Base-by-base conservation (phyloP, 2,113 vertebrate genomes). In the Nannospalax galili region DNA sequence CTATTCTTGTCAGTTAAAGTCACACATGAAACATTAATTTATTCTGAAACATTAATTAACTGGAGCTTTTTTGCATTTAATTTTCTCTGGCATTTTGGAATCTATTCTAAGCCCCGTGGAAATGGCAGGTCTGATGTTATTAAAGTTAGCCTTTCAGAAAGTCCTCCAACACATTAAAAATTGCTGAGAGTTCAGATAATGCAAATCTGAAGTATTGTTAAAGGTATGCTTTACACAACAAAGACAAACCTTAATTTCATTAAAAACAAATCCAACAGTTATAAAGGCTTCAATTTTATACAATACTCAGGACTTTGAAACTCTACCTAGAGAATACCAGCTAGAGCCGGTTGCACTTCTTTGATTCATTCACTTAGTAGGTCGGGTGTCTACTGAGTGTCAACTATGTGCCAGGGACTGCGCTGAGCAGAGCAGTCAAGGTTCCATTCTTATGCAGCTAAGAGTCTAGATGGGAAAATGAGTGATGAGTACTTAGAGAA, bases 101-200 rank as follows among this genome's bases (percentile, higher is more conserved):
- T 95, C 91, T 95, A 94, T 94, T 97, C 88, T 95, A 97, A 91
- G 70, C 96, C 85, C 93, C n/a, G 58, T 40, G 80, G 42, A 97
- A 98, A 92, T 95, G 92, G 94, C 95, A 96, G 93, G 95, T 94
- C 96, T 98, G 90, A 94, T 96, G 97, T 95, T 96, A 97, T 97
- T 97, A 97, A 95, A 97, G 95, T 97, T 97, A 97, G 97, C 97
- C 96, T 98, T 97, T 97, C 95, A 96, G 70, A 95, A 91, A 98
- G 79, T 94, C 92, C 87, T 96, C 72, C 0, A 60, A 91, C 92
- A 92, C 79, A 97, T 96, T 97, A 93, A 97, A 97, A 94, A 90
- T 45, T 78, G 98, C 93, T 88, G 95, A 95, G 95, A 96, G 69
- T 81, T 94, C 48, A 84, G 87, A 96, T 90, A 84, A 91, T 96